Evolutionary conservation across 1,140 invertebrate genomes (phyloP).

Genomic region (Drosophila ercepeae): DNA sequence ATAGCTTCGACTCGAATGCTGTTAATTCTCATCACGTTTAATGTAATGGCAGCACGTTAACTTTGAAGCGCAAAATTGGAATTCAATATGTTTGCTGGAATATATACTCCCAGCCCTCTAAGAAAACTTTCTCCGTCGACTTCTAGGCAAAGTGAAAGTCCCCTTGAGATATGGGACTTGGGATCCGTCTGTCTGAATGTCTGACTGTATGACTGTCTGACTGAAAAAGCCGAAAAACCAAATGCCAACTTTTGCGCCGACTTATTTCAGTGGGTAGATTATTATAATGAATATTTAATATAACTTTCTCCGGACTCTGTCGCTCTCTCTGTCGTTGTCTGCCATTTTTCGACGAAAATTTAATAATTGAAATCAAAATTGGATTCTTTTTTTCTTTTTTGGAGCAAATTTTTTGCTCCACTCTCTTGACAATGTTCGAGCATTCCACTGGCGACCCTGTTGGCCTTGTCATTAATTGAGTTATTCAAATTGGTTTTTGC

Average conservation of each 20-base stretch:
- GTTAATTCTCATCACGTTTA: conserved; percentile 82
- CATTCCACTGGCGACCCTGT: conserved; percentile 29
- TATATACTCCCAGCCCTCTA: conserved; percentile 41
- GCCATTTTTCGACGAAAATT: conserved; percentile 20
- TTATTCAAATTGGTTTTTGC: conserved; percentile 59
- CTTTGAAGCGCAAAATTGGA: conserved; percentile 78
- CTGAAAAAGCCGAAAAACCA: conserved; percentile 29
- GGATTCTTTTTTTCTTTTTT: conserved; percentile 26
- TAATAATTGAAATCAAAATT: conserved; percentile 59
- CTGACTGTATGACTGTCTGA: conserved; percentile 10
- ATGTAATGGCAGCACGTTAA: conserved; percentile 79
- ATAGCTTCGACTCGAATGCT: conserved; percentile 44
- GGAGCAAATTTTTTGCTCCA: background rate
- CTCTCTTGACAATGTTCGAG: conserved; percentile 30
- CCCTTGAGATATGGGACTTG: conserved; percentile 48
- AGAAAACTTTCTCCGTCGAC: conserved; percentile 45
- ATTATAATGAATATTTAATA: conserved; percentile 78
- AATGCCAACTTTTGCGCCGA: conserved; percentile 49
- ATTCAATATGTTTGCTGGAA: conserved; percentile 75
- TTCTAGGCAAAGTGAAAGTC: conserved; percentile 48
- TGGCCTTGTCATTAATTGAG: conserved; percentile 58
- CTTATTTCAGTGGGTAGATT: conserved; percentile 55
- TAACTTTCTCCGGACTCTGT: conserved; percentile 41
- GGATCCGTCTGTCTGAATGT: conserved; percentile 2
- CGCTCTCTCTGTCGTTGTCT: conserved; percentile 12